These are phyloP conservation scores for Lophochroa leadbeateri DNA, from an alignment of 2,113 vertebrate species.

Conservation along the genomic window DNA sequence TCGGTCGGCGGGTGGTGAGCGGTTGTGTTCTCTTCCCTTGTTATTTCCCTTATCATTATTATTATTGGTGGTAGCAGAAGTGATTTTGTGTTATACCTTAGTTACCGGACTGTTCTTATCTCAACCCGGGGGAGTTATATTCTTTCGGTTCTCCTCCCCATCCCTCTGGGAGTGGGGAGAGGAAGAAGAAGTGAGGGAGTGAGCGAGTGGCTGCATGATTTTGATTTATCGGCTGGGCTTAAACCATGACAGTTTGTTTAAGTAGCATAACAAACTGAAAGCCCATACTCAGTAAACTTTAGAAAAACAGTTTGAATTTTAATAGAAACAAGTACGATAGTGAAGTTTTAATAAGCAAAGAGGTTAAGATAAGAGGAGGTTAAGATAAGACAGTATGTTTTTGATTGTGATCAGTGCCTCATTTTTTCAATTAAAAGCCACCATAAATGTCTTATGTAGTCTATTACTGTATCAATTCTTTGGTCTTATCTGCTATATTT, in stretches of 20 bases:
- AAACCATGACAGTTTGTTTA: background rate
- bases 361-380: background rate
- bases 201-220: background rate
- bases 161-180: background rate
- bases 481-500: background rate
- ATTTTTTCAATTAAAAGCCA: background rate
- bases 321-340: background rate
- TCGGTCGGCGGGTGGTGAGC: too few species aligned
- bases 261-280: background rate
- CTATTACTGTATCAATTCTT: background rate
- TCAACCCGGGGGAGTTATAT: background rate
- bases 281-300: background rate
- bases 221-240: background rate
- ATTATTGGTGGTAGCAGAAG: too few species aligned
- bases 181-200: background rate
- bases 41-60: too few species aligned
- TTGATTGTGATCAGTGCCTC: background rate
- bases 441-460: background rate
- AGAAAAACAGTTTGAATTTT: background rate
- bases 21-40: too few species aligned
- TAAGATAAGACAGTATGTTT: background rate
- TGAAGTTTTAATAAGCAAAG: background rate
- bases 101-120: background rate
- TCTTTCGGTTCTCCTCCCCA: background rate
- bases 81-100: too few species aligned